phyloP scores from a whole-genome alignment of 92 coral and sea anemone species.

The Paramuricea clavata region DNA sequence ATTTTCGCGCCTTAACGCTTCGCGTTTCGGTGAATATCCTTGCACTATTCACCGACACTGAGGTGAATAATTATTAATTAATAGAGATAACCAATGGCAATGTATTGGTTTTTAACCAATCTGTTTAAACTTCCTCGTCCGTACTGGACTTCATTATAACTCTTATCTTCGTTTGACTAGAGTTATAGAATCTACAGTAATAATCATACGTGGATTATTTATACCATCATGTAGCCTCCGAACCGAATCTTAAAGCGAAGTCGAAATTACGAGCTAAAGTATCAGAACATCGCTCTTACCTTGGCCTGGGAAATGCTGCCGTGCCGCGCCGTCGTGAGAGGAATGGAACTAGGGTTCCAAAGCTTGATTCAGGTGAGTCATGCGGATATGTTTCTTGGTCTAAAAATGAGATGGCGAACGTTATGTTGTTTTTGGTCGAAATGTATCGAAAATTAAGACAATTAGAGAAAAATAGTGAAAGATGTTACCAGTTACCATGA shows the following conservation, averaged over 20 bases:
- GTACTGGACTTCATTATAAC: background rate
- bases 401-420: background rate
- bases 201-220: background rate
- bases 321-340: constrained; percentile 86
- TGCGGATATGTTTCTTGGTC: background rate
- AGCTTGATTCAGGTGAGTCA: constrained; percentile 20
- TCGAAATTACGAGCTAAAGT: constrained; percentile 87
- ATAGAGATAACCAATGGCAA: too few species aligned
- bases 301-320: constrained; percentile 82
- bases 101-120: too few species aligned
- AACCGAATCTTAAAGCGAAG: constrained; percentile 95
- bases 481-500: too few species aligned
- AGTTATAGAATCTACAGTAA: too few species aligned
- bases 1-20: too few species aligned
- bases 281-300: constrained; percentile 79
- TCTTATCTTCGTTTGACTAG: background rate
- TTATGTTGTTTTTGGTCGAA: background rate
- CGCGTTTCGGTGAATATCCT: too few species aligned
- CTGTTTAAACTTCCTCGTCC: too few species aligned
- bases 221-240: constrained; percentile 76
- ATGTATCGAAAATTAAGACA: too few species aligned
- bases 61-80: too few species aligned
- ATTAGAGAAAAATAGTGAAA: too few species aligned
- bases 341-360: constrained; percentile 77
- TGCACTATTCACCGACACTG: too few species aligned